Conservation (phyloP, 2,797 vertebrate genomes). For the Neostethus bicornis region DNA sequence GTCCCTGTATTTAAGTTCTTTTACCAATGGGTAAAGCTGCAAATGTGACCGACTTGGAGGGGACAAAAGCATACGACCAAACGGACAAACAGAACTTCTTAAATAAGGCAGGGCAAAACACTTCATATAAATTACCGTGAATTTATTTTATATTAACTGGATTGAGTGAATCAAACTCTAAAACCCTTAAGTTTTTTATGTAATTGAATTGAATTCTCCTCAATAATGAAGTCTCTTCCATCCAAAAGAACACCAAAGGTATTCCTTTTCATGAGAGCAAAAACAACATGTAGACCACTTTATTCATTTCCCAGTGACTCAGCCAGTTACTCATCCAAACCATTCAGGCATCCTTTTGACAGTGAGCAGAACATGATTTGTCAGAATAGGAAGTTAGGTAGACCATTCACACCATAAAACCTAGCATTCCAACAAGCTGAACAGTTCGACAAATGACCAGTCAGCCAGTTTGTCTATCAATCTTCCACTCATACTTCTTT, state of each 20-base stretch:
- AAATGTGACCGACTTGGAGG: no score
- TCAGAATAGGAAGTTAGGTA: constrained; percentile 32
- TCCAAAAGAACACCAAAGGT: not conserved
- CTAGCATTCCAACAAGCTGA: constrained; percentile 8
- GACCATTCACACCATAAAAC: constrained; percentile 28
- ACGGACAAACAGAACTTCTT: no score
- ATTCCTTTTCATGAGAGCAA: not conserved
- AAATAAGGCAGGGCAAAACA: no score
- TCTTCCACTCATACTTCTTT: constrained; percentile 16
- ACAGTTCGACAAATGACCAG: constrained; percentile 29
- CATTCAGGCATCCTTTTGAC: constrained; percentile 28
- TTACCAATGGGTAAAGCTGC: no score
- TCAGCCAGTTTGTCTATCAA: constrained; percentile 24
- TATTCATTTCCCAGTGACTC: constrained; percentile 26
- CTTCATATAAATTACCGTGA: no score
- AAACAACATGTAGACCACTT: constrained; percentile 22
- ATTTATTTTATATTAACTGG: no score
- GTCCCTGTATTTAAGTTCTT: no score
- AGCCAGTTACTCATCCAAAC: constrained; percentile 25
- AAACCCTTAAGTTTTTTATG: no score
- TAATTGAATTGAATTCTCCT: no score
- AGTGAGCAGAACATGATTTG: constrained; percentile 23
- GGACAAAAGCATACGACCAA: no score
- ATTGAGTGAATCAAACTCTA: no score
- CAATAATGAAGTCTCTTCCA: no score